These are phyloP conservation scores for Noctua comes DNA, from an alignment of 2,888 invertebrate species.

Conservation along the genomic window DNA sequence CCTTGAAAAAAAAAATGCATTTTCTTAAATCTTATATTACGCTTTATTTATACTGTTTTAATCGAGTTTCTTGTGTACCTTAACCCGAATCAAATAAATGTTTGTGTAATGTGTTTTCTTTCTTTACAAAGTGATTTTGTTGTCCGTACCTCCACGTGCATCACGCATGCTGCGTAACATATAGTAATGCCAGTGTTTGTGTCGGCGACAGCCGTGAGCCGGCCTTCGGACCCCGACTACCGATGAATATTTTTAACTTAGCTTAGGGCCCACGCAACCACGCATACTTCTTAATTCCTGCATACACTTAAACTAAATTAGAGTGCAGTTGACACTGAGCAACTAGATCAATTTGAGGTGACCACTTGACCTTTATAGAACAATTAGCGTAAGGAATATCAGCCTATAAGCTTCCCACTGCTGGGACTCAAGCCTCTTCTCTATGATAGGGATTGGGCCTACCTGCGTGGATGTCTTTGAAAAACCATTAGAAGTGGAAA, in stretches of 20 bases:
- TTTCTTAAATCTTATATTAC: not conserved
- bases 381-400: conserved; percentile 22
- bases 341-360: conserved; percentile 56
- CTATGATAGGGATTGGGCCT: not conserved
- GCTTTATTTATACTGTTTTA: not conserved
- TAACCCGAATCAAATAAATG: not conserved
- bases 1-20: not conserved
- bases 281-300: conserved; percentile 60
- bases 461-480: not conserved
- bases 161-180: conserved; percentile 81
- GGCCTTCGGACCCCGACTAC: conserved; percentile 74
- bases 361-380: conserved; percentile 58
- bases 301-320: conserved; percentile 66
- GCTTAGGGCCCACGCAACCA: conserved; percentile 72
- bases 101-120: not conserved
- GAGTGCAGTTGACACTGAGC: conserved; percentile 61
- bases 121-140: conserved; percentile 55
- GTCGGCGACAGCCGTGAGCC: conserved; percentile 65
- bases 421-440: not conserved
- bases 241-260: conserved; percentile 73
- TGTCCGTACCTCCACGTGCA: conserved; percentile 80
- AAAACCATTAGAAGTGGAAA: conserved; percentile 2
- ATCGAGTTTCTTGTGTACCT: not conserved
- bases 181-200: conserved; percentile 77
- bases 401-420: not conserved